A percentile compares a stretch with the other conserved stretches of the same genome.
Conservation (phyloP, 2,888 invertebrate genomes). For the Margaritifera margaritifera region DNA sequence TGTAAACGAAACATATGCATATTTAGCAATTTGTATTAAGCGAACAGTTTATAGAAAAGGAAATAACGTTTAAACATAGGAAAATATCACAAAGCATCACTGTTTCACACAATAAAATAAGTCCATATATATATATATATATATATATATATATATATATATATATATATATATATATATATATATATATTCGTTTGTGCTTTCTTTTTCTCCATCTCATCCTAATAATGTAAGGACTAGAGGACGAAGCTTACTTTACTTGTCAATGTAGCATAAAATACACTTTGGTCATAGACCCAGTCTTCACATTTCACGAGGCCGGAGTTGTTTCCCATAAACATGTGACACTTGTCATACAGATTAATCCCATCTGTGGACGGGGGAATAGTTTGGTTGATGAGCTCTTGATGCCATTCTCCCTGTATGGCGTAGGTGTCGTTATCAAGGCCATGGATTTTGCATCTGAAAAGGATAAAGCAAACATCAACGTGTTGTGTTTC, state of each 20-base stretch:
- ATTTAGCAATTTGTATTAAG: too few relatives aligned
- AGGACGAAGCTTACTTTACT: slow-evolving; percentile 30
- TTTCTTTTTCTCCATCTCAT: not conserved
- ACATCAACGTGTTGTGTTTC: too few relatives aligned
- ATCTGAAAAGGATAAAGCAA: slow-evolving; percentile 24
- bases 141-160: too few relatives aligned
- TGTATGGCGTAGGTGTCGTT: slow-evolving; percentile 48
- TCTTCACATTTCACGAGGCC: slow-evolving; percentile 25
- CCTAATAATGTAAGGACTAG: not conserved
- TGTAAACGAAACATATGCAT: too few relatives aligned
- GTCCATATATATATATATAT: too few relatives aligned
- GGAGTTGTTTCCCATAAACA: slow-evolving; percentile 3
- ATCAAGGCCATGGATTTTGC: slow-evolving; percentile 40
- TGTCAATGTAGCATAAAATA: slow-evolving; percentile 39
- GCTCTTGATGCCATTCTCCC: slow-evolving; percentile 20
- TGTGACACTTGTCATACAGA: slow-evolving; percentile 32
- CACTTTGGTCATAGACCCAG: slow-evolving; percentile 48
- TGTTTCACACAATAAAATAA: too few relatives aligned
- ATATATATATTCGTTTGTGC: too few relatives aligned
- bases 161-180: too few relatives aligned
- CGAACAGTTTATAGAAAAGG: too few relatives aligned
- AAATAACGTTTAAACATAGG: too few relatives aligned
- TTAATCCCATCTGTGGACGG: slow-evolving; percentile 14
- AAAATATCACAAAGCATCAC: too few relatives aligned
- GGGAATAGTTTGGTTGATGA: slow-evolving; percentile 39